Percentiles rank a stretch among this genome's conserved stretches.
These are phyloP conservation scores for Kradibia gibbosae DNA, from an alignment of 1,140 invertebrate species.

Conservation along the genomic window DNA sequence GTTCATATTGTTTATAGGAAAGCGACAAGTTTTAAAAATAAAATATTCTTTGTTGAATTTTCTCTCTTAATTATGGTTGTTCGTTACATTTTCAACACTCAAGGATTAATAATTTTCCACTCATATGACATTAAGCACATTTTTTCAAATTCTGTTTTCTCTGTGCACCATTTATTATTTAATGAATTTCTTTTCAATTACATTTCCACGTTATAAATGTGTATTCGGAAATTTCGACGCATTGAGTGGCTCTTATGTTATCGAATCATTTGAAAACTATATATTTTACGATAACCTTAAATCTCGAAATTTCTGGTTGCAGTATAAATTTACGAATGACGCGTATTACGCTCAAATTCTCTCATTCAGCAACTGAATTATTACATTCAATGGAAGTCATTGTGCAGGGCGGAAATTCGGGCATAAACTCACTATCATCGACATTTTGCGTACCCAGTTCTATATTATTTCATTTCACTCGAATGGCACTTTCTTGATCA, in stretches of 20 bases:
- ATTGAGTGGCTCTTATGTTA: not conserved
- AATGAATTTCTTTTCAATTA: not conserved
- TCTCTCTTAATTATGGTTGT: too few species aligned
- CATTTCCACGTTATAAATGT: not conserved
- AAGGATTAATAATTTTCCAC: not conserved
- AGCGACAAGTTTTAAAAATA: too few species aligned
- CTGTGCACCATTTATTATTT: not conserved
- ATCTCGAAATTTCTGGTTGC: not conserved
- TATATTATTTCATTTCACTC: not conserved
- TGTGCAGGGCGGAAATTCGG: too few species aligned
- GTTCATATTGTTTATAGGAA: too few species aligned
- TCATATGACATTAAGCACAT: not conserved
- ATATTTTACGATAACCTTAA: conserved; percentile 6
- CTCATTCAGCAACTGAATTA: conserved; percentile 1
- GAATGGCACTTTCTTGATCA: not conserved
- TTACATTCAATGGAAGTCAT: not conserved
- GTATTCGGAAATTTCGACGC: not conserved
- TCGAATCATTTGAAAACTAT: conserved; percentile 1
- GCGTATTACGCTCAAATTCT: not conserved
- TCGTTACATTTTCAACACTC: not conserved
- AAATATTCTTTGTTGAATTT: too few species aligned
- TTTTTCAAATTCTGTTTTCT: not conserved
- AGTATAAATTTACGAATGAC: conserved; percentile 18
- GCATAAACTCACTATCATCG: not conserved
- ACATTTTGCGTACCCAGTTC: not conserved